Conservation (phyloP, 2,888 invertebrate genomes). For the Ophion obscuratus region DNA sequence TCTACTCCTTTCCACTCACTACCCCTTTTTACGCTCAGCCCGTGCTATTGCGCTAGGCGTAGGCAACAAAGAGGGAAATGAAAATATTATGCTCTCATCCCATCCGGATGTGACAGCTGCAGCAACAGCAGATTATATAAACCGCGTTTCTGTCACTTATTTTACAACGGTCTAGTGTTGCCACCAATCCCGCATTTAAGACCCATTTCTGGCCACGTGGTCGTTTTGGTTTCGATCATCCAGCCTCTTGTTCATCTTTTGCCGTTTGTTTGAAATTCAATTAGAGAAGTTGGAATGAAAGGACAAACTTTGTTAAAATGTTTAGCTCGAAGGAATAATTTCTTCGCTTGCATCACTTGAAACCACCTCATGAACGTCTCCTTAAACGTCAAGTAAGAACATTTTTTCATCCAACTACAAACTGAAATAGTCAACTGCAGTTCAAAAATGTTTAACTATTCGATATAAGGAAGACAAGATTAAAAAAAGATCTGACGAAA, state of each 20-base stretch:
- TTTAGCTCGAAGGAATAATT: constrained; percentile 32
- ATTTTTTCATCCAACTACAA: constrained; percentile 18
- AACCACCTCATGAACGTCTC: constrained; percentile 33
- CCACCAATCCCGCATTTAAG: constrained; percentile 37
- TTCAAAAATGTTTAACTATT: too few relatives aligned
- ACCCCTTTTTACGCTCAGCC: too few relatives aligned
- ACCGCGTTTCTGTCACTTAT: constrained; percentile 45
- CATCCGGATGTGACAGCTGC: too few relatives aligned
- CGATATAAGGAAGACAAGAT: too few relatives aligned
- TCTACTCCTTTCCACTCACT: too few relatives aligned
- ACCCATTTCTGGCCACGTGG: constrained; percentile 44
- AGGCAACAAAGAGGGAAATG: too few relatives aligned
- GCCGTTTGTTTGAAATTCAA: constrained; percentile 7
- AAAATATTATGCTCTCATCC: too few relatives aligned
- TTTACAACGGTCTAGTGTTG: constrained; percentile 47
- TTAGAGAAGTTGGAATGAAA: constrained; percentile 29
- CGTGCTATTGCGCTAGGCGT: too few relatives aligned
- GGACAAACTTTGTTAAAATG: background rate
- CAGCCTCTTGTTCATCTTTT: constrained; percentile 19
- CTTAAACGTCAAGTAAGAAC: background rate
- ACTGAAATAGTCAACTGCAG: too few relatives aligned
- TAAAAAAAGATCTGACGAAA: background rate
- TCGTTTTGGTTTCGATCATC: constrained; percentile 30
- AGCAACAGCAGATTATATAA: constrained; percentile 27
- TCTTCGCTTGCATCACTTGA: constrained; percentile 41